These are phyloP conservation scores for Elysia chlorotica DNA, from an alignment of 1,140 invertebrate species.

Conservation along the genomic window DNA sequence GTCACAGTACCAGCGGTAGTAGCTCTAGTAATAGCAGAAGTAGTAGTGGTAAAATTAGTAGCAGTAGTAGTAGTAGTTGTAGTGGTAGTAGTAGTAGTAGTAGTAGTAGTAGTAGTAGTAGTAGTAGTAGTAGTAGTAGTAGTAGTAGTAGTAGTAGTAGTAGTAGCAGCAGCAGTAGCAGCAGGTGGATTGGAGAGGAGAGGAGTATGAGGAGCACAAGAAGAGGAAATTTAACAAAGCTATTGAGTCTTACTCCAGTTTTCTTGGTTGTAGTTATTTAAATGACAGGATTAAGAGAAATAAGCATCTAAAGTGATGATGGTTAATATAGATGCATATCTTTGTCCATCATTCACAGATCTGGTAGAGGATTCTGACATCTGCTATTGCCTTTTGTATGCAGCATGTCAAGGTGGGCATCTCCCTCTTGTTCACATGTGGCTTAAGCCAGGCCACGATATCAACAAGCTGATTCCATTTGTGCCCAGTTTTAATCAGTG, in stretches of 20 bases:
- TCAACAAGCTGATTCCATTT: background rate
- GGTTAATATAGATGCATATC: too few species aligned
- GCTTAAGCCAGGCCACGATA: background rate
- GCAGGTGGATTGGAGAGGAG: too few species aligned
- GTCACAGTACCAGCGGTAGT: background rate
- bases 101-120: constrained; percentile 11
- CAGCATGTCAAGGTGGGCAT: background rate
- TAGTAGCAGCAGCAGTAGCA: background rate
- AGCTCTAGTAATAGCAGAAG: background rate
- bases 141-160: background rate
- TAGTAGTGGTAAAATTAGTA: background rate
- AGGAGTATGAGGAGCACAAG: too few species aligned
- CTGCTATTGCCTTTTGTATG: background rate
- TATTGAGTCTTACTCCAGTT: too few species aligned
- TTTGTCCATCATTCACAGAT: too few species aligned
- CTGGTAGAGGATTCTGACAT: background rate
- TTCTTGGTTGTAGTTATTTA: too few species aligned
- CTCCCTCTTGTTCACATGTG: background rate
- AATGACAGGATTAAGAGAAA: too few species aligned
- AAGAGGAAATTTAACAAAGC: too few species aligned
- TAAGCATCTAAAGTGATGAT: too few species aligned
- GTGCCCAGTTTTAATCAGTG: background rate
- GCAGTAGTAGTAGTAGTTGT: background rate
- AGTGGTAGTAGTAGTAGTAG: background rate
- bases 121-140: constrained; percentile 8